Base-by-base conservation (phyloP, 2,797 vertebrate species). In the Hoplostethus mediterraneus region DNA sequence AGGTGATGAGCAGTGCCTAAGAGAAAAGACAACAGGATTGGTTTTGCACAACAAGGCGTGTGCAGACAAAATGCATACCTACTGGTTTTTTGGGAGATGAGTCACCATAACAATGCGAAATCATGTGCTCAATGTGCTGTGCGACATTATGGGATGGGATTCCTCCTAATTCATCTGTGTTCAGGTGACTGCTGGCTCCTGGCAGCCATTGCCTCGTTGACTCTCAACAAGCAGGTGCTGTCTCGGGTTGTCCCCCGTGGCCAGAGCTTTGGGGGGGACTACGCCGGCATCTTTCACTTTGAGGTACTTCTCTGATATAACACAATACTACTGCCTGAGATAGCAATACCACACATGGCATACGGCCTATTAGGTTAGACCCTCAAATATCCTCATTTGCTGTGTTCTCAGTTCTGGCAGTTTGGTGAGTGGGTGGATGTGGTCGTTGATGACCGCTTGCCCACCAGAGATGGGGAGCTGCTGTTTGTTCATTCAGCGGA, bases 371-470 rank as follows among this genome's bases (percentile, higher is more conserved):
- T 16, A 48, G 3, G 16, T 0, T 5, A 4, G n/a, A 16, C 4
- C 5, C 45, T 48, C 45, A 6, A 4, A 42, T 57, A 4, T 36
- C 33, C 7, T 8, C 33, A 6, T 36, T 36, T 36, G 2, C 28
- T 14, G 47, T 66, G 7, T 59, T 38, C 21, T 36, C 75, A 85
- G 95, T 95, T 97, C 91, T 96, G 96, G 95, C 95, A 96, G 91
- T 95, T 88, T 0, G 94, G 96, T 1, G 91, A 95, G 76, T 96
- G 95, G 95, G 91, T 96, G 73, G 95, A 97, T 0, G 94, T 97
- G 1, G 95, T 73, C 49, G 66, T 79, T 14, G 71, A 79, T 9
- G 65, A 79, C 51, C 60, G 71, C 14, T 14, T 92, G 71, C 89
- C 90, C 12, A 73, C 80, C 21, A 95, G 68, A 88, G 65, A 95